phyloP scores from a whole-genome alignment of 2,113 vertebrate genomes.

The Cervus canadensis region DNA sequence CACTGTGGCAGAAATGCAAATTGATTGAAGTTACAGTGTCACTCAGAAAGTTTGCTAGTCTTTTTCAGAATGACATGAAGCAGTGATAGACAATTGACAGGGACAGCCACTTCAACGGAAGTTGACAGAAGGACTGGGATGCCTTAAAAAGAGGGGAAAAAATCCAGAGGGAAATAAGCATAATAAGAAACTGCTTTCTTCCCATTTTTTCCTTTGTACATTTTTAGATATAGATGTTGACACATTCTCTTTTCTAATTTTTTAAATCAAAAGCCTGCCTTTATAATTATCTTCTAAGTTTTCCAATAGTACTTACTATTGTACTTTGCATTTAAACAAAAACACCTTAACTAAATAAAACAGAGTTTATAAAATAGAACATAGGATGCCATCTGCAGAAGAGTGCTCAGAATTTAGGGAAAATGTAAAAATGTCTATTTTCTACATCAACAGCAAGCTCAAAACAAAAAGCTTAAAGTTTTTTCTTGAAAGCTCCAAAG shows the following conservation, averaged over 20 bases:
- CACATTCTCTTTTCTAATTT: background rate
- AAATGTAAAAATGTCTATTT: background rate
- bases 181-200: constrained; percentile 31
- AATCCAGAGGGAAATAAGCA: background rate
- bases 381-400: constrained; percentile 38
- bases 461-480: constrained; percentile 5
- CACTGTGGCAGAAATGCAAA: constrained; percentile 62
- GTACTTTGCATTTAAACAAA: constrained; percentile 21
- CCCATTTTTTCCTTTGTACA: background rate
- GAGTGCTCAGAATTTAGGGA: background rate
- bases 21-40: constrained; percentile 59
- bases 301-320: background rate
- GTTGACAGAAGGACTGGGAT: constrained; percentile 42
- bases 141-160: constrained; percentile 6
- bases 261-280: background rate
- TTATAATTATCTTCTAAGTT: background rate
- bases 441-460: background rate
- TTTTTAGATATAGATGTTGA: constrained; percentile 2
- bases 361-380: constrained; percentile 28
- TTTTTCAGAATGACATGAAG: constrained; percentile 62
- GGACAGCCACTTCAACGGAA: constrained; percentile 43
- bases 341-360: constrained; percentile 43
- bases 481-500: background rate
- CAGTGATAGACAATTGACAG: constrained; percentile 62
- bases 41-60: constrained; percentile 66